Percentiles rank a stretch among this genome's conserved stretches.
Conservation (phyloP, 2,113 vertebrate species). For the Pseudonaja textilis region DNA sequence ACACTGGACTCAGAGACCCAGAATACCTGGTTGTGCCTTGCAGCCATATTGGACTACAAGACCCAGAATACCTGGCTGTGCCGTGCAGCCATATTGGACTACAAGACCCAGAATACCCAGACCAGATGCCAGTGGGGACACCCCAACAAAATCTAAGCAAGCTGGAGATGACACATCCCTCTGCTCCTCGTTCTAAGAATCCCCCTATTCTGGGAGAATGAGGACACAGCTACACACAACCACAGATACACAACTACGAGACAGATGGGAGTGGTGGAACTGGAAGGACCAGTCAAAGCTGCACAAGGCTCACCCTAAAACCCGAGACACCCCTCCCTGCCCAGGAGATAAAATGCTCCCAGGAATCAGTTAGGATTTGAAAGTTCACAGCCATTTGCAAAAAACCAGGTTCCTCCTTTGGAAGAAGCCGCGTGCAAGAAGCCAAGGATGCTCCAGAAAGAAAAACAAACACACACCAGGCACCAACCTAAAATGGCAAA, state of each 20-base stretch:
- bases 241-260: neutral
- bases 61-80: no score
- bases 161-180: no score
- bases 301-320: neutral
- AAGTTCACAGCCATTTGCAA: neutral
- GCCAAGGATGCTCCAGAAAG: neutral
- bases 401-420: neutral
- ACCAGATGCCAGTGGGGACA: neutral
- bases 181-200: neutral
- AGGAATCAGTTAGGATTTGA: neutral
- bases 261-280: neutral
- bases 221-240: neutral
- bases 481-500: neutral
- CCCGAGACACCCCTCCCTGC: neutral
- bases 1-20: neutral
- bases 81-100: no score
- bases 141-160: neutral
- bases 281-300: neutral
- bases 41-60: no score
- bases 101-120: no score
- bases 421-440: neutral
- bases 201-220: neutral
- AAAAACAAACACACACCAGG: neutral
- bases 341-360: no score
- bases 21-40: neutral